These are phyloP conservation scores for Drosophila rufa DNA, from an alignment of 1,140 invertebrate species.

Conservation along the genomic window DNA sequence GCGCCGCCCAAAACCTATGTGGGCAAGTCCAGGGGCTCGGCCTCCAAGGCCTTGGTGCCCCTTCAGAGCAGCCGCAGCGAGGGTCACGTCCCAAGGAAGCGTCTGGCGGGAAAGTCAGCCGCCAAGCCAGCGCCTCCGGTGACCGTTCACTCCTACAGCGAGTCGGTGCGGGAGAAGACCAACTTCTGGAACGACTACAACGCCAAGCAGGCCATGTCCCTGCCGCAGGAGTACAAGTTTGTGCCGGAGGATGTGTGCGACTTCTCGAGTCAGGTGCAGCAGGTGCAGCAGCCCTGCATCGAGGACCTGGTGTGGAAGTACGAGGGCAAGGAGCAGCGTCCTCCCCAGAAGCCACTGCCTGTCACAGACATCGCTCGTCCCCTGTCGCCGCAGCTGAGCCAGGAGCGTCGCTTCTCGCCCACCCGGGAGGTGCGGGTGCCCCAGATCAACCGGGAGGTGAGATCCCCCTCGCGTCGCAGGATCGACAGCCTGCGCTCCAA, in stretches of 20 bases:
- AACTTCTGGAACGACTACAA: slow-evolving; percentile 80
- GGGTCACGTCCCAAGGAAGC: slow-evolving; percentile 68
- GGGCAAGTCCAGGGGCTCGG: slow-evolving; percentile 55
- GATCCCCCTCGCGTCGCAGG: slow-evolving; percentile 89
- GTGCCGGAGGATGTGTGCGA: slow-evolving; percentile 66
- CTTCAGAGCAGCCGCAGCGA: slow-evolving; percentile 73
- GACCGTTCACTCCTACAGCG: slow-evolving; percentile 49
- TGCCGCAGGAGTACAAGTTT: slow-evolving; percentile 62
- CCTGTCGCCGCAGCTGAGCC: slow-evolving; percentile 42
- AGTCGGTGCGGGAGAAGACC: slow-evolving; percentile 70
- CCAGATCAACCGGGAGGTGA: slow-evolving; percentile 86
- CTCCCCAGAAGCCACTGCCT: slow-evolving; percentile 6
- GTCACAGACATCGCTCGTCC: slow-evolving; percentile 72
- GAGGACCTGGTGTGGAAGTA: slow-evolving; percentile 81
- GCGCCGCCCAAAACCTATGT: slow-evolving; percentile 65
- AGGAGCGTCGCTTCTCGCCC: slow-evolving; percentile 72
- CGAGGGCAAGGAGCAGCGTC: slow-evolving; percentile 57
- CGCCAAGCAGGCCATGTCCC: slow-evolving; percentile 62
- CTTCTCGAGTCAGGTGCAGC: slow-evolving; percentile 6
- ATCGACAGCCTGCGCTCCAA: slow-evolving; percentile 85
- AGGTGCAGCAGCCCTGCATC: slow-evolving; percentile 58
- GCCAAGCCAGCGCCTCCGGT: slow-evolving; percentile 9
- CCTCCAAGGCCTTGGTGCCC: slow-evolving; percentile 27
- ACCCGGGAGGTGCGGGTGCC: slow-evolving; percentile 79
- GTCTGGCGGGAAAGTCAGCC: slow-evolving; percentile 1